Conservation (phyloP, 1,140 invertebrate species). For the Micrasema longulum region DNA sequence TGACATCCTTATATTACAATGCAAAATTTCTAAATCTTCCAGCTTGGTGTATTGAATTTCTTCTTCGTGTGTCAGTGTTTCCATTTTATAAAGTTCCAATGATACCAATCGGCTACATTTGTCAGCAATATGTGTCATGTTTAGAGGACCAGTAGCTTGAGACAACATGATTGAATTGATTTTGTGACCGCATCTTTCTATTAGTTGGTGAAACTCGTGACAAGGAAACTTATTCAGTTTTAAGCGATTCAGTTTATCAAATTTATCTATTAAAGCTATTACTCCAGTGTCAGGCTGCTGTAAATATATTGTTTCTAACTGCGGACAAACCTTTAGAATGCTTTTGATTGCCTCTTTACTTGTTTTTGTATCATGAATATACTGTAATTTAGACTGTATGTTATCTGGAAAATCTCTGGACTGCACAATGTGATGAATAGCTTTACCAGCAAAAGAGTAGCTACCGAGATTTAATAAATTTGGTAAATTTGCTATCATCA, state of each 20-base stretch:
- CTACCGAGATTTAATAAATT: slow-evolving; percentile 72
- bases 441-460: slow-evolving; percentile 74
- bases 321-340: slow-evolving; percentile 70
- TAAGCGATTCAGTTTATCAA: slow-evolving; percentile 67
- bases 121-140: slow-evolving; percentile 71
- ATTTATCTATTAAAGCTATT: slow-evolving; percentile 65
- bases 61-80: slow-evolving; percentile 69
- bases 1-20: slow-evolving; percentile 69
- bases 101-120: slow-evolving; percentile 69
- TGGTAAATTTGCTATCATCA: slow-evolving; percentile 71
- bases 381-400: slow-evolving; percentile 71
- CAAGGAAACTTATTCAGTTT: slow-evolving; percentile 74
- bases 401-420: slow-evolving; percentile 65
- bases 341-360: slow-evolving; percentile 68
- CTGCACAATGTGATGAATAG: slow-evolving; percentile 68
- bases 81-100: slow-evolving; percentile 73
- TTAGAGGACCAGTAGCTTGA: slow-evolving; percentile 69
- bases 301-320: slow-evolving; percentile 72
- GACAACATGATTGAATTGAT: slow-evolving; percentile 73
- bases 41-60: slow-evolving; percentile 71
- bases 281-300: slow-evolving; percentile 70
- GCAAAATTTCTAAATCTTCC: slow-evolving; percentile 73
- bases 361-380: slow-evolving; percentile 73
- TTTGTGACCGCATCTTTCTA: slow-evolving; percentile 69
- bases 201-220: slow-evolving; percentile 69